Evolutionary conservation across 2,888 invertebrate genomes (phyloP).

Genomic region (Beris morrisii): DNA sequence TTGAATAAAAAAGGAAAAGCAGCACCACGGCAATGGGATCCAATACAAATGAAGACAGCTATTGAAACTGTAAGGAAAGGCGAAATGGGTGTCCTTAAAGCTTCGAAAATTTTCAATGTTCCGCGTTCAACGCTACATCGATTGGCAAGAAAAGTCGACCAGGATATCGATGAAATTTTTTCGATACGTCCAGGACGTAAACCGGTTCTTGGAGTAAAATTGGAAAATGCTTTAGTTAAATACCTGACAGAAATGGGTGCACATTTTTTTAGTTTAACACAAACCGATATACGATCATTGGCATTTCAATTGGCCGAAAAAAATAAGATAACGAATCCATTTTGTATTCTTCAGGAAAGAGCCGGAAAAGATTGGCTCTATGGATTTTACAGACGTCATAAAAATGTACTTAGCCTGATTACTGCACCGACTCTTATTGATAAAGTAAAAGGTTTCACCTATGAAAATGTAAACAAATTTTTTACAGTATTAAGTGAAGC

Average conservation of each 20-base stretch:
- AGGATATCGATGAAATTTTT: neutral
- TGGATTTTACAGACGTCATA: too few species aligned
- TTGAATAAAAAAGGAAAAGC: too few species aligned
- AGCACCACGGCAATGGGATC: neutral
- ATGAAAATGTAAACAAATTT: too few species aligned
- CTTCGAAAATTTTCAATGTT: neutral
- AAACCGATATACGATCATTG: neutral
- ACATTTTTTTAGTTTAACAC: slow-evolving; percentile 9
- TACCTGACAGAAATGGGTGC: neutral
- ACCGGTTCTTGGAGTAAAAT: neutral
- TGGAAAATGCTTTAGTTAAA: neutral
- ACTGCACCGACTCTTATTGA: too few species aligned
- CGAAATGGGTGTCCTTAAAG: slow-evolving; percentile 3
- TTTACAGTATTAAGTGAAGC: too few species aligned
- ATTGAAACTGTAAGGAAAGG: neutral
- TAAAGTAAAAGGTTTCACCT: too few species aligned
- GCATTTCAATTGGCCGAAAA: neutral
- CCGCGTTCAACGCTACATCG: slow-evolving; percentile 7
- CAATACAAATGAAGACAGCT: neutral
- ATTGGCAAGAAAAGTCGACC: neutral
- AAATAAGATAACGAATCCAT: too few species aligned
- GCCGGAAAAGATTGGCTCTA: too few species aligned
- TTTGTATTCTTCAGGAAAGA: too few species aligned
- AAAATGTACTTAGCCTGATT: too few species aligned
- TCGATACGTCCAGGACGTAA: neutral